Conservation (phyloP, 2,888 invertebrate species). For the Cephus pygmeus region DNA sequence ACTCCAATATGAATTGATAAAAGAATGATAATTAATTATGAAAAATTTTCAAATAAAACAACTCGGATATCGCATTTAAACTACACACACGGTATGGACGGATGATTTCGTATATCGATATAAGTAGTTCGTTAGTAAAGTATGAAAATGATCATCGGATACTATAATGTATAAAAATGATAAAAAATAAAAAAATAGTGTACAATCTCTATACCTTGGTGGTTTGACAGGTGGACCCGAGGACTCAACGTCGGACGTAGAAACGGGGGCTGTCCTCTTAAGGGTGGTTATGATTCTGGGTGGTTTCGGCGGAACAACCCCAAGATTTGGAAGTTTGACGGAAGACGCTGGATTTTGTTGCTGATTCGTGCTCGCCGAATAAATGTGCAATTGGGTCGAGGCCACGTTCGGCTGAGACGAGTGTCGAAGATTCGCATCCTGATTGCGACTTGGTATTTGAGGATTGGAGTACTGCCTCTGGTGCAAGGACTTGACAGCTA, state of each 20-base stretch:
- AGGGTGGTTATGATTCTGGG: constrained; percentile 56
- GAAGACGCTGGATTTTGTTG: constrained; percentile 52
- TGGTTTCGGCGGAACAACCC: constrained; percentile 52
- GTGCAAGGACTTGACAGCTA: constrained; percentile 35
- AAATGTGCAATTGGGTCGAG: constrained; percentile 22
- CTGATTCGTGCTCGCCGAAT: constrained; percentile 22
- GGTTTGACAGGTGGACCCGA: constrained; percentile 51
- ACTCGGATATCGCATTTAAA: too few species aligned
- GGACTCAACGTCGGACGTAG: constrained; percentile 32
- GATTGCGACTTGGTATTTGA: constrained; percentile 42
- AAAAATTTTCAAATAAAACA: not conserved
- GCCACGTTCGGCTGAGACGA: constrained; percentile 18
- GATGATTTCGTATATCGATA: not conserved
- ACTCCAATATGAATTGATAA: not conserved
- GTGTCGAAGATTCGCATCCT: constrained; percentile 12
- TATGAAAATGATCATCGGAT: too few species aligned
- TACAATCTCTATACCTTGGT: constrained; percentile 40
- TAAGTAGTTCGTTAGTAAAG: too few species aligned
- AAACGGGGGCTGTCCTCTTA: constrained; percentile 42
- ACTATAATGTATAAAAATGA: too few species aligned
- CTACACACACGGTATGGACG: too few species aligned
- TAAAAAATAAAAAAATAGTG: too few species aligned
- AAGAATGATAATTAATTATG: not conserved
- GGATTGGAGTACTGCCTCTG: constrained; percentile 57
- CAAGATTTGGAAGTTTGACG: constrained; percentile 36